A percentile compares a stretch with the other conserved stretches of the same genome.
Evolutionary conservation across 2,888 invertebrate species (phyloP).

Genomic region (Netelia virgata): DNA sequence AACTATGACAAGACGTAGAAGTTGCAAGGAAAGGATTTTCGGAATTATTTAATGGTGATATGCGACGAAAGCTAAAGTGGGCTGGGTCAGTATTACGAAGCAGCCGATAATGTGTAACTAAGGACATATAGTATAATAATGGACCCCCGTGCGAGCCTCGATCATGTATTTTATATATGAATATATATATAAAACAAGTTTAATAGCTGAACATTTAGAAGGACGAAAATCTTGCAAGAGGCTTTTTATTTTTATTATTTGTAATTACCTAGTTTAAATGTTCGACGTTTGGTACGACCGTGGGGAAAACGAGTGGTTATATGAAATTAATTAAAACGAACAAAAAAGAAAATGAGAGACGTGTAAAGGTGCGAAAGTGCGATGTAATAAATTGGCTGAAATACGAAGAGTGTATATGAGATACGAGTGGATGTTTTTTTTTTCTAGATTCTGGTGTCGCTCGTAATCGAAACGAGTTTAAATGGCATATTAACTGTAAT

Average conservation of each 20-base stretch:
- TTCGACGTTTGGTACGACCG: conserved; percentile 82
- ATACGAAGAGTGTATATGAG: conserved; percentile 60
- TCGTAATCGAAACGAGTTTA: conserved; percentile 28
- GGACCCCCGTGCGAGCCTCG: conserved; percentile 81
- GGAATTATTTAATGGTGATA: conserved; percentile 81
- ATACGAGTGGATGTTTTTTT: conserved; percentile 56
- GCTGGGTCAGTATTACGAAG: conserved; percentile 74
- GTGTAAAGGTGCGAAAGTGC: conserved; percentile 66
- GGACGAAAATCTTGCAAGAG: conserved; percentile 80
- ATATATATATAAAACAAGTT: conserved; percentile 79
- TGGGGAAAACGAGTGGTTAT: conserved; percentile 74
- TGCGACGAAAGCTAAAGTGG: conserved; percentile 61
- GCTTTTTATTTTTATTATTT: conserved; percentile 83
- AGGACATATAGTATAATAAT: conserved; percentile 76
- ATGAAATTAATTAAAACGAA: conserved; percentile 78
- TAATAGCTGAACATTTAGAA: conserved; percentile 80
- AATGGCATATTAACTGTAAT: conserved; percentile 40
- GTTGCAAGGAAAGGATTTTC: conserved; percentile 82
- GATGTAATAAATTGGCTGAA: conserved; percentile 71
- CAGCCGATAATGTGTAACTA: conserved; percentile 71
- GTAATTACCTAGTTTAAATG: conserved; percentile 83
- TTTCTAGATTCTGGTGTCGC: conserved; percentile 35
- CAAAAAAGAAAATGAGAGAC: conserved; percentile 70
- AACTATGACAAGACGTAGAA: conserved; percentile 81
- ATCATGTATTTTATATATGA: conserved; percentile 84